phyloP scores from a whole-genome alignment of 1,140 invertebrate genomes.

The Zophobas morio region DNA sequence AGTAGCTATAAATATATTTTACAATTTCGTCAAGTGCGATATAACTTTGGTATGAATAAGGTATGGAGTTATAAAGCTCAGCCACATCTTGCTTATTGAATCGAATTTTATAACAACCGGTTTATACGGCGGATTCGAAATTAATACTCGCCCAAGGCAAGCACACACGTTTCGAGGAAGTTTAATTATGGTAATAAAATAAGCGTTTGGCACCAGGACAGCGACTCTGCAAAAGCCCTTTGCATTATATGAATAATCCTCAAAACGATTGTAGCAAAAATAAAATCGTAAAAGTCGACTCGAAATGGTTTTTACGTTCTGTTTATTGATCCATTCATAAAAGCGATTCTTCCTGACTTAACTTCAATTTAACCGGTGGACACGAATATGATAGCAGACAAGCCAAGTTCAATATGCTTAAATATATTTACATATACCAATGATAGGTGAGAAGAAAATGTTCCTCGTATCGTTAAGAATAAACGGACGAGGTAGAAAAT shows the following conservation, averaged over 20 bases:
- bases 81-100: constrained; percentile 55
- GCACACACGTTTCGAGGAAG: constrained; percentile 32
- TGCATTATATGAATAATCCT: neutral
- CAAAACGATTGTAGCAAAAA: constrained; percentile 4
- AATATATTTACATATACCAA: too few relatives aligned
- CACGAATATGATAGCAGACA: neutral
- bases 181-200: constrained; percentile 38
- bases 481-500: too few relatives aligned
- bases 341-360: neutral
- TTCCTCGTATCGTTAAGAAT: too few relatives aligned
- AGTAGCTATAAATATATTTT: constrained; percentile 63
- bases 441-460: too few relatives aligned
- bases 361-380: neutral
- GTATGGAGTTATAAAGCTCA: constrained; percentile 61
- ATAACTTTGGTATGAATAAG: constrained; percentile 62
- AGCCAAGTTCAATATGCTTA: too few relatives aligned
- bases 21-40: constrained; percentile 64
- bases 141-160: constrained; percentile 46
- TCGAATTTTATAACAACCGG: constrained; percentile 57
- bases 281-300: neutral
- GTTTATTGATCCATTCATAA: constrained; percentile 21
- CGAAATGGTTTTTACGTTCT: constrained; percentile 3
- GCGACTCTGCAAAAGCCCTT: constrained; percentile 24
- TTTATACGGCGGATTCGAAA: constrained; percentile 52
- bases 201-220: constrained; percentile 9